Conservation (phyloP, 2,113 vertebrate species). For the Pterophyllum scalare region DNA sequence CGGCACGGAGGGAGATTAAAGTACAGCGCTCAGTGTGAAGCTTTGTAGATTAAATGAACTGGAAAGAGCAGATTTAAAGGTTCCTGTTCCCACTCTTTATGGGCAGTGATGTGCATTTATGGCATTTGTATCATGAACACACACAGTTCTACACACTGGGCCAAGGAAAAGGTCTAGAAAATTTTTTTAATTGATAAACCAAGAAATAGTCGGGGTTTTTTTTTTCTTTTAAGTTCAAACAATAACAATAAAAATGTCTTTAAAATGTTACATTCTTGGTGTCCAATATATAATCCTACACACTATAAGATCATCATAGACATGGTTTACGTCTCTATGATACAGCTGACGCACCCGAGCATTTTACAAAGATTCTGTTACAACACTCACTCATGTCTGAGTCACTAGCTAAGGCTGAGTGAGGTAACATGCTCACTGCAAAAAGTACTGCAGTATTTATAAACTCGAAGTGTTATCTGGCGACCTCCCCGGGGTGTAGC, state of each 20-base stretch:
- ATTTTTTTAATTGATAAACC: background rate
- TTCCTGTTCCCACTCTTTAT: background rate
- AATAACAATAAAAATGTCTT: background rate
- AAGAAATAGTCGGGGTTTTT: accelerated
- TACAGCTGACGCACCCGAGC: background rate
- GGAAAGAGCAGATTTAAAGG: background rate
- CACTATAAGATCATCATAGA: background rate
- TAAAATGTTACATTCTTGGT: background rate
- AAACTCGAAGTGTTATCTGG: background rate
- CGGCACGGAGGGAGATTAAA: background rate
- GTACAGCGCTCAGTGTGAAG: background rate
- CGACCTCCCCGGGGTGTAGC: background rate
- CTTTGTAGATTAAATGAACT: background rate
- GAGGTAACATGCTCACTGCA: background rate
- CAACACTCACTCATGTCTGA: background rate
- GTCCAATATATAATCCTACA: background rate
- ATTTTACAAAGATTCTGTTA: too few relatives aligned
- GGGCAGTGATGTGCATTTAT: background rate
- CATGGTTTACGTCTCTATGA: background rate
- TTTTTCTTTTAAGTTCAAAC: background rate
- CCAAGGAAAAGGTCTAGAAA: background rate
- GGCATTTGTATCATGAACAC: accelerated
- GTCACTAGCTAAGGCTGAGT: background rate
- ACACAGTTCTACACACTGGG: background rate
- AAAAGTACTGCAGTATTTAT: background rate